Evolutionary conservation across 2,888 invertebrate genomes (phyloP).

Genomic region (Steinernema scapterisci): DNA sequence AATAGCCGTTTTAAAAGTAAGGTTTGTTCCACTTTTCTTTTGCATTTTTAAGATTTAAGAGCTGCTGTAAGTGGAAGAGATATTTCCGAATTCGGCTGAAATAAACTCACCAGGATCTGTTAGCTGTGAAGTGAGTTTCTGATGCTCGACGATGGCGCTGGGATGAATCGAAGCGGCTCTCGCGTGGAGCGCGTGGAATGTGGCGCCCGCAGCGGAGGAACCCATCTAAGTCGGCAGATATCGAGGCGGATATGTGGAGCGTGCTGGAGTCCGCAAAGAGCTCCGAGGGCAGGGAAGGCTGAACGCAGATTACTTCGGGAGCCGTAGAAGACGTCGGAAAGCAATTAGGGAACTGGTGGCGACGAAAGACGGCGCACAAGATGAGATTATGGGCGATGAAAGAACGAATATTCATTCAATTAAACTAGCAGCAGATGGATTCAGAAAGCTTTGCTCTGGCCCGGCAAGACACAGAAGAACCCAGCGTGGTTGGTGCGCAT

Average conservation of each 20-base stretch:
- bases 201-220: constrained; percentile 41
- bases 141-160: constrained; percentile 4
- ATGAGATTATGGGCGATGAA: constrained; percentile 31
- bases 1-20: too few species aligned
- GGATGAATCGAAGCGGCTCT: constrained; percentile 15
- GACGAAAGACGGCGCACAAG: constrained; percentile 29
- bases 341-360: constrained; percentile 31
- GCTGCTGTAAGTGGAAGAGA: too few species aligned
- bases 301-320: neutral
- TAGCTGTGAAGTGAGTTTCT: constrained; percentile 12
- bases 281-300: neutral
- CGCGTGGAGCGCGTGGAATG: constrained; percentile 41
- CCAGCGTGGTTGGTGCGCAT: neutral
- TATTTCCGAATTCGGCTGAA: too few species aligned
- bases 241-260: neutral
- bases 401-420: constrained; percentile 33
- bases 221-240: constrained; percentile 33
- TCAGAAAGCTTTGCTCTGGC: neutral
- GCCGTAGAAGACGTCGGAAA: constrained; percentile 29
- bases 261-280: neutral
- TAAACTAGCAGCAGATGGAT: constrained; percentile 27
- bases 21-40: too few species aligned
- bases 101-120: neutral
- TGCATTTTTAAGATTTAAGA: too few species aligned
- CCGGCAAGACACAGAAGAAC: neutral